Evolutionary conservation across 2,113 vertebrate species (phyloP), one percentile per base, ranked within the genome.

Genomic region (human (Homo sapiens)): DNA sequence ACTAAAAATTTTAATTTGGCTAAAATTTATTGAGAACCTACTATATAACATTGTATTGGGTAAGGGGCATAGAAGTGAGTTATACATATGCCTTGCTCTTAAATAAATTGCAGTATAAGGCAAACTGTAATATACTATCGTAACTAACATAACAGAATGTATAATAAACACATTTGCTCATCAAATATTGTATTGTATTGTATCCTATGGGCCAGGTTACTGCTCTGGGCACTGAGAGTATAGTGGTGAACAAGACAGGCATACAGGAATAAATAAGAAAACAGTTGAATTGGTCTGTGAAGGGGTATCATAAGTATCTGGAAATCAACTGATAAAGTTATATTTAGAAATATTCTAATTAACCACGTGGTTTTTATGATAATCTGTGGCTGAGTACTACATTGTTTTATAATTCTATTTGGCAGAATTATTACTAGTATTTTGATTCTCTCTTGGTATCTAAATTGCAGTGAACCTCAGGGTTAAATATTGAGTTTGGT

Each of bases 381-480:
- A 72, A 52, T 52, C 50, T 76, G 4, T 92, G 73, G 16, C 79
- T 76, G 20, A 83, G 8, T 55, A 45, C 45, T 79, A 9, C 6
- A 14, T 95, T 70, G 17, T 14, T 97, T 75, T 95, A 45, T 84
- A 66, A 84, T 78, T 92, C 81, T 93, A 0, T 86, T 72, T 88
- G 52, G 79, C n/a, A 89, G 16, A 87, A 97, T 64, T 95, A 64
- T 90, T 90, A 70, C 45, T 72, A 85, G 38, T 76, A 38, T 92
- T 89, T 78, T 17, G 12, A 3, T 83, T 96, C 68, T 93, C 43
- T 97, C 55, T 96, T 89, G 43, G 50, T 90, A 90, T 94, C 75
- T 92, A 92, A 97, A 83, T n/a, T 90, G 13, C 84, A 97, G 80
- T 93, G 27, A 97, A 86, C 45, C 57, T 90, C 11, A 94, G 80